Base-by-base conservation (phyloP, 2,888 invertebrate genomes). In the Leptinotarsa juncta region DNA sequence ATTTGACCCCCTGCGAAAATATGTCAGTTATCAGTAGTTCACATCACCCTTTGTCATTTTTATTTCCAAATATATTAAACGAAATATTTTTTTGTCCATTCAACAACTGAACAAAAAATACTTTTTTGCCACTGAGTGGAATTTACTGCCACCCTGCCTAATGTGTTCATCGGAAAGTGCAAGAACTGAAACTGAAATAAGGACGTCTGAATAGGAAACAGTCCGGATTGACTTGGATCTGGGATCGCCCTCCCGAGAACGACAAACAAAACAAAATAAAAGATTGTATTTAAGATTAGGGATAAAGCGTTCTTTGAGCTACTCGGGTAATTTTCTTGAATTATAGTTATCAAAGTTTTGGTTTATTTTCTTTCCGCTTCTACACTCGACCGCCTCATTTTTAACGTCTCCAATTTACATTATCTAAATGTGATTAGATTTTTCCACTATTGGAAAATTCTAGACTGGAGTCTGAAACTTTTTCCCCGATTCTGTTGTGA, bases 271-370 rank as follows among this genome's bases (percentile, higher is more conserved):
- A 84, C 84, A 83, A 84, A 85, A 84, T 84, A 84, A 83, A 83
- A 85, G 84, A 85, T 85, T 83, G 84, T 83, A 84, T 84, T 84
- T 82, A 81, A 85, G 84, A 85, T 85, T 84, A 83, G 82, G 82
- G 81, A 83, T 83, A 82, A 83, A 84, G 80, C 83, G 84, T 80
- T 81, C 80, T 81, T 82, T 72, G 81, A 83, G 83, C 81, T 82
- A 80, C 82, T 82, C 80, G 81, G 81, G 83, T 83, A 83, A 84
- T 85, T 85, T 84, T 82, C 83, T 80, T 84, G 83, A 84, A 84
- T 85, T 84, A 83, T 84, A 82, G 82, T 83, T 83, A 83, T 83
- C 84, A 83, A 81, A 83, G 76, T 76, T 76, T 72, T 73, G 69
- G 67, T 65, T 76, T 73, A 65, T 72, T 71, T 78, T 74, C 70